A percentile compares a stretch with the other conserved stretches of the same genome.
Conservation (phyloP, 2,113 vertebrate genomes). For the Phrynosoma blainvillii region DNA sequence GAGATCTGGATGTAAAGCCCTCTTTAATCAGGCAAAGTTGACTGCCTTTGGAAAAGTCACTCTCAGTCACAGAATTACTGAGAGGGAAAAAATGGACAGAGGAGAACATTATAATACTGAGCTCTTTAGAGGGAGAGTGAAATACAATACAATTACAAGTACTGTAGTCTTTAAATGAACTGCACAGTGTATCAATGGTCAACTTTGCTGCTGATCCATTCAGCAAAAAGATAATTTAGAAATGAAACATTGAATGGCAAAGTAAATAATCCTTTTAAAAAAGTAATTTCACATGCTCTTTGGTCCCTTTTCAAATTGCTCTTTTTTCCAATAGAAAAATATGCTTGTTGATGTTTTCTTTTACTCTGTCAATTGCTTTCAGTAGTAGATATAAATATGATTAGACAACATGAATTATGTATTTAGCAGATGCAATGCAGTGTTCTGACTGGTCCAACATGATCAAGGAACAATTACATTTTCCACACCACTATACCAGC, state of each 20-base stretch:
- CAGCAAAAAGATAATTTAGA: background rate
- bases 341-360: conserved; percentile 49
- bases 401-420: conserved; percentile 61
- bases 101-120: background rate
- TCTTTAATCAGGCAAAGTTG: background rate
- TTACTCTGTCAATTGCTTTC: conserved; percentile 52
- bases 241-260: background rate
- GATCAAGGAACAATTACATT: conserved; percentile 50
- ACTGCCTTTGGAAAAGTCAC: background rate
- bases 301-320: conserved; percentile 7
- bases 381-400: conserved; percentile 53
- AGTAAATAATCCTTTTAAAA: background rate
- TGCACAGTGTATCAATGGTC: background rate
- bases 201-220: background rate
- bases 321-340: background rate
- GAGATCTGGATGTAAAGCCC: background rate
- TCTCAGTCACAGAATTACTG: background rate
- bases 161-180: background rate
- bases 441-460: conserved; percentile 48
- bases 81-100: background rate
- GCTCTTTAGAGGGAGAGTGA: background rate
- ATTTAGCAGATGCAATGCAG: conserved; percentile 52
- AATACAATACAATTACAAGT: background rate
- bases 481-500: conserved; percentile 55
- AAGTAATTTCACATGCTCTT: background rate